These are phyloP conservation scores for Diabrotica balteata DNA, from an alignment of 2,888 invertebrate genomes.

Conservation along the genomic window DNA sequence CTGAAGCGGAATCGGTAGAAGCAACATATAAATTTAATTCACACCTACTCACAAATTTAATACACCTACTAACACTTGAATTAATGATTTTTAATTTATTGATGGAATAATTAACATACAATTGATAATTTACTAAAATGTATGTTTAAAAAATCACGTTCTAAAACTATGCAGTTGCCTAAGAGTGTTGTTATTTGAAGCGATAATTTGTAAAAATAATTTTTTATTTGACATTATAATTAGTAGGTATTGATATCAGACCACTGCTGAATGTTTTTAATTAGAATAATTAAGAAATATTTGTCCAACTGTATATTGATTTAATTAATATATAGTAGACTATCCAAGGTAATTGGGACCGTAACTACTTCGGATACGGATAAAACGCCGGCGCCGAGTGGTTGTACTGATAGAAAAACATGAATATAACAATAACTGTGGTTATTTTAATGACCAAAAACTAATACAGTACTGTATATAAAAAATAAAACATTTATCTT, in stretches of 20 bases:
- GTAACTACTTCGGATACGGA: too few species aligned
- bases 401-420: too few species aligned
- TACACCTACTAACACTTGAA: constrained; percentile 30
- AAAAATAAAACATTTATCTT: too few species aligned
- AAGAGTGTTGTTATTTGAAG: constrained; percentile 20
- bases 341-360: too few species aligned
- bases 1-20: constrained; percentile 21
- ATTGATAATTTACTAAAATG: constrained; percentile 36
- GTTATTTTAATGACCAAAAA: too few species aligned
- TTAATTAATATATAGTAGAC: too few species aligned
- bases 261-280: not conserved
- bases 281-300: too few species aligned
- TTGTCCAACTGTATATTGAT: too few species aligned
- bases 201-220: constrained; percentile 19
- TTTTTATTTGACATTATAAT: not conserved
- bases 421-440: too few species aligned
- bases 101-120: constrained; percentile 38
- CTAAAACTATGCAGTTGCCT: constrained; percentile 21
- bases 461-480: too few species aligned
- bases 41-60: constrained; percentile 34
- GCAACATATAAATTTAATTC: constrained; percentile 31
- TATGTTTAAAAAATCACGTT: constrained; percentile 31
- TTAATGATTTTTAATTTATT: constrained; percentile 38
- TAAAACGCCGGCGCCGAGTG: too few species aligned
- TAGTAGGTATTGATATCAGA: constrained; percentile 7